These are phyloP conservation scores for Apis florea DNA, from an alignment of 1,140 invertebrate species.

Conservation along the genomic window DNA sequence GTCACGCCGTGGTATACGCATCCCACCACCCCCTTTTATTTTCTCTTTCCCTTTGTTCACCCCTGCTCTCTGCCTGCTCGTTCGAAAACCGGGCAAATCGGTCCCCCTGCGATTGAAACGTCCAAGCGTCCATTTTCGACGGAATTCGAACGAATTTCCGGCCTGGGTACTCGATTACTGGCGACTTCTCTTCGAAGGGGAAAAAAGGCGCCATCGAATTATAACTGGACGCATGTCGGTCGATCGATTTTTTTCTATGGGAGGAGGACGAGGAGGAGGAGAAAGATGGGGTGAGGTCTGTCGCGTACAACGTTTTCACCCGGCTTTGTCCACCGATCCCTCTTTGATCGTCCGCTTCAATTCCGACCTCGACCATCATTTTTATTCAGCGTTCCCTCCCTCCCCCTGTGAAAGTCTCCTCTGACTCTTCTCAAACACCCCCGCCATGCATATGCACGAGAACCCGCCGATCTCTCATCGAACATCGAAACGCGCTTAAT, in stretches of 20 bases:
- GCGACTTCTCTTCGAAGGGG: no score
- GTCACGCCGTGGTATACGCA: slow-evolving; percentile 49
- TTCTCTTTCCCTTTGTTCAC: slow-evolving; percentile 24
- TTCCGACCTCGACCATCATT: slow-evolving; percentile 14
- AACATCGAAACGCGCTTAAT: slow-evolving; percentile 1
- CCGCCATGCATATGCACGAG: slow-evolving; percentile 27
- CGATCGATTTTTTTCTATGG: slow-evolving; percentile 13
- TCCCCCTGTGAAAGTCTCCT: background rate
- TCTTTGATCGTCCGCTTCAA: slow-evolving; percentile 27
- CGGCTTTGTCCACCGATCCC: slow-evolving; percentile 5
- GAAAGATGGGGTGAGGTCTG: background rate
- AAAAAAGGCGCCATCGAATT: background rate
- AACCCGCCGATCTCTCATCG: background rate
- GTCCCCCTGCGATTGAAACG: slow-evolving; percentile 12
- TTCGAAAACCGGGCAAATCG: slow-evolving; percentile 24
- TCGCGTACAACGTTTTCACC: background rate
- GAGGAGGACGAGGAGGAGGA: no score
- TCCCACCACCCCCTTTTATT: slow-evolving; percentile 44
- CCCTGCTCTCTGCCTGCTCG: slow-evolving; percentile 18
- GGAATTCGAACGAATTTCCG: background rate
- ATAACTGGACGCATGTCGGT: background rate
- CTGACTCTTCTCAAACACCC: background rate
- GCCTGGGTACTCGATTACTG: background rate
- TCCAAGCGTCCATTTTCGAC: background rate
- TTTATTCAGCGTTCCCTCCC: slow-evolving; percentile 17